These are phyloP conservation scores for Eulemur macaco DNA, from an alignment of 2,113 vertebrate species.

Conservation along the genomic window DNA sequence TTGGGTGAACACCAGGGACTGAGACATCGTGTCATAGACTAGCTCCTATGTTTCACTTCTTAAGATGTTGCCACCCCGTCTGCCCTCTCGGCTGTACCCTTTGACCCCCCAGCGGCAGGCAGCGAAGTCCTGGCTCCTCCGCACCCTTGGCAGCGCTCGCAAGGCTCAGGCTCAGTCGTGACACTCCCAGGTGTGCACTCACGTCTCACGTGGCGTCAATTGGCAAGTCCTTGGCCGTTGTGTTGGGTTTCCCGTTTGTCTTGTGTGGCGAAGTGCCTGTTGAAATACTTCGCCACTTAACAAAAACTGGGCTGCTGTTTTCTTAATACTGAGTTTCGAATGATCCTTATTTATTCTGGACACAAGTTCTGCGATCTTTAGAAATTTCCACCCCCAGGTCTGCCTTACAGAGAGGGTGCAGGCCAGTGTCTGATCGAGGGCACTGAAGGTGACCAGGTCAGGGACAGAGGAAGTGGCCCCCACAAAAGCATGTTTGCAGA, in stretches of 20 bases:
- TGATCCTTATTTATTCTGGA: not conserved
- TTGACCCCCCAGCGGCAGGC: no score
- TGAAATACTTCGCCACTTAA: not conserved
- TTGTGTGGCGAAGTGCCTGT: not conserved
- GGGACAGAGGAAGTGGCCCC: not conserved
- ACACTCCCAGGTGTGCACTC: rapidly evolving
- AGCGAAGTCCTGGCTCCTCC: no score
- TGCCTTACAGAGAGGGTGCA: no score
- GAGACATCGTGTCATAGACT: rapidly evolving
- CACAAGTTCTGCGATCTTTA: no score
- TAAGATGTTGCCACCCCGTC: rapidly evolving
- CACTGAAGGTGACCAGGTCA: no score
- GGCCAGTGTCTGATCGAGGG: not conserved
- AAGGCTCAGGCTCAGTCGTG: rapidly evolving
- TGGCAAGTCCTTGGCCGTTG: not conserved
- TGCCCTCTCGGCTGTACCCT: not conserved
- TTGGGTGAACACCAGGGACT: no score
- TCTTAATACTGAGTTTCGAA: not conserved
- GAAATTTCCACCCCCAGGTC: no score
- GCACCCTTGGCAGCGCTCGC: no score
- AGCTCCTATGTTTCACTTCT: not conserved
- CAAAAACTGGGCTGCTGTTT: not conserved
- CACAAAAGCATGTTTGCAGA: not conserved
- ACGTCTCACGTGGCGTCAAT: not conserved
- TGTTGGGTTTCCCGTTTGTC: not conserved